Conservation (phyloP, 2,113 vertebrate species). For the Thamnophis sirtalis region DNA sequence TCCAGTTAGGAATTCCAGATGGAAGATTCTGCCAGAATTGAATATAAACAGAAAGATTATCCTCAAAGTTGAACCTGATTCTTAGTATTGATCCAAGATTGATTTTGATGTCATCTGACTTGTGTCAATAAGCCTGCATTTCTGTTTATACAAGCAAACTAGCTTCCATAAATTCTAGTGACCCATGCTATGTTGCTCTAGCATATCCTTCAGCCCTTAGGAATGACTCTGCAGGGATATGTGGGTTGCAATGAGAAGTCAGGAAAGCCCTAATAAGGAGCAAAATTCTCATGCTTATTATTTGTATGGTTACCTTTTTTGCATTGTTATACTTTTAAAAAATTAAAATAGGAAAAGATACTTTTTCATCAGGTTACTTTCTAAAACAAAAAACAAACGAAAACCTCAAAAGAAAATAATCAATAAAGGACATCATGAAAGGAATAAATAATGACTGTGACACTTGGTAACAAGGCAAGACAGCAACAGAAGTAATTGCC, state of each 20-base stretch:
- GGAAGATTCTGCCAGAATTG: not conserved
- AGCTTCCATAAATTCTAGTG: not conserved
- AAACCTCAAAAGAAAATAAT: not conserved
- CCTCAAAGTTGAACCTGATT: not conserved
- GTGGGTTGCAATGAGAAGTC: not conserved
- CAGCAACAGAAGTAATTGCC: conserved; percentile 9
- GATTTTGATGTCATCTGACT: not conserved
- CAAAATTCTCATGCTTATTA: not conserved
- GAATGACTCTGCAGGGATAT: not conserved
- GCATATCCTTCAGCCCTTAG: no score
- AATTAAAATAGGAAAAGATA: not conserved
- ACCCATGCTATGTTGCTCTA: not conserved
- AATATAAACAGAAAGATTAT: not conserved
- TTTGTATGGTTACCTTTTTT: not conserved
- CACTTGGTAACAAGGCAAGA: conserved; percentile 1
- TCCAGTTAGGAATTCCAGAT: not conserved
- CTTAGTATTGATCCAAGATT: not conserved
- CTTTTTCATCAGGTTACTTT: not conserved
- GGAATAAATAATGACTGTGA: not conserved
- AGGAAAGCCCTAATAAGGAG: not conserved
- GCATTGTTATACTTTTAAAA: not conserved
- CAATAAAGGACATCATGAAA: not conserved
- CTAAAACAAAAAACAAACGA: not conserved
- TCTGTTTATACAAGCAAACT: not conserved
- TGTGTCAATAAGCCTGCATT: not conserved